A percentile compares a stretch with the other conserved stretches of the same genome.
phyloP scores from a whole-genome alignment of 1,140 invertebrate genomes.

The Amphibalanus amphitrite region DNA sequence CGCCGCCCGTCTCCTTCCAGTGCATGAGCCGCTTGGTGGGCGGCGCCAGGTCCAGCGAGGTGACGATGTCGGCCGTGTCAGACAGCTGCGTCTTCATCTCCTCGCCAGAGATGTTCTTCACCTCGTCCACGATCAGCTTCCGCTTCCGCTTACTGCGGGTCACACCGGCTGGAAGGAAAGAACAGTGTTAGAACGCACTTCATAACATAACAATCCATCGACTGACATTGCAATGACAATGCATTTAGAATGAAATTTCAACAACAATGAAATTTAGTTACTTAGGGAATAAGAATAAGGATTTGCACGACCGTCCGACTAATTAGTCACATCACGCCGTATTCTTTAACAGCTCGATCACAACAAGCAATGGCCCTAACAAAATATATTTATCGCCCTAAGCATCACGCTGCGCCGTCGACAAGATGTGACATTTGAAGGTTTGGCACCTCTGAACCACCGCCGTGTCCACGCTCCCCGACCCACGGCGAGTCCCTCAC shows the following conservation, averaged over 20 bases:
- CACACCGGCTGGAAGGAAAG: slow-evolving; percentile 20
- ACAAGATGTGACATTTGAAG: too few species aligned
- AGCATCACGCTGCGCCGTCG: too few species aligned
- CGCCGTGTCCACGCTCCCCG: too few species aligned
- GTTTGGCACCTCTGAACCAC: too few species aligned
- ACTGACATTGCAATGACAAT: background rate
- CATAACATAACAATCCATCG: background rate
- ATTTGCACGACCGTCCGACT: background rate
- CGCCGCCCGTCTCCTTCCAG: slow-evolving; percentile 95
- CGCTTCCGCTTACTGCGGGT: slow-evolving; percentile 80
- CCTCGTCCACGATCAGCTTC: slow-evolving; percentile 95
- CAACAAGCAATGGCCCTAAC: background rate
- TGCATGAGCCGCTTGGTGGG: slow-evolving; percentile 96
- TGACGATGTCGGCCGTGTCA: slow-evolving; percentile 94
- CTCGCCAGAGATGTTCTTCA: slow-evolving; percentile 98
- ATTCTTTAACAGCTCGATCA: background rate
- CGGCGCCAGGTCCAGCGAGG: slow-evolving; percentile 92
- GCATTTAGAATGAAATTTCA: background rate
- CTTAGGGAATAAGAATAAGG: background rate
- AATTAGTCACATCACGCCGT: background rate
- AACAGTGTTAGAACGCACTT: background rate
- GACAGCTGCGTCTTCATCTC: slow-evolving; percentile 98
- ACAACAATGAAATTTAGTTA: background rate
- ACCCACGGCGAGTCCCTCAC: too few species aligned
- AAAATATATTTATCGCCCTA: too few species aligned